Conservation (phyloP, 1,140 invertebrate species). For the Sycobia sp. region DNA sequence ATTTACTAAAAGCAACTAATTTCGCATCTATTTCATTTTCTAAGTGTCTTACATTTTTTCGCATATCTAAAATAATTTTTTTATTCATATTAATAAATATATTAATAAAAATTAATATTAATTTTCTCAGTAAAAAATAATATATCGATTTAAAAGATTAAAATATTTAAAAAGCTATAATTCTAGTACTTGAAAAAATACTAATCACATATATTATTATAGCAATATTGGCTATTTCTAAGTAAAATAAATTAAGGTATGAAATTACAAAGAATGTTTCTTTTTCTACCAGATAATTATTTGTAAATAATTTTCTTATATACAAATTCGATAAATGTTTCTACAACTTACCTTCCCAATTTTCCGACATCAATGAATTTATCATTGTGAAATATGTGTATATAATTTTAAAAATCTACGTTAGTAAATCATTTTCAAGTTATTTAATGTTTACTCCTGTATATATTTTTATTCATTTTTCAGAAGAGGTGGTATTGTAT, state of each 20-base stretch:
- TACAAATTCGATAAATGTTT: background rate
- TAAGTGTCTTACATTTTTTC: constrained; percentile 89
- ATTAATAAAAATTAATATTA: background rate
- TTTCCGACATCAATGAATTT: background rate
- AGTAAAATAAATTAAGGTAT: background rate
- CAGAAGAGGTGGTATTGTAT: no score
- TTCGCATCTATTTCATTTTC: constrained; percentile 98
- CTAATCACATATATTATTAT: background rate
- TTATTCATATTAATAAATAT: background rate
- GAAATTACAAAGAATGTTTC: no score
- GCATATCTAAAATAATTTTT: constrained; percentile 72
- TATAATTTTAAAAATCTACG: no score
- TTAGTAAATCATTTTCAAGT: no score
- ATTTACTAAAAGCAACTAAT: constrained; percentile 92
- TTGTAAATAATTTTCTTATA: background rate
- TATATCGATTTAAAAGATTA: background rate
- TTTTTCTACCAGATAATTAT: background rate
- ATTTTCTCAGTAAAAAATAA: background rate
- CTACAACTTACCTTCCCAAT: background rate
- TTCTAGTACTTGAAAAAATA: no score
- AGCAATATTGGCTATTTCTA: background rate
- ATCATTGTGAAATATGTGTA: background rate
- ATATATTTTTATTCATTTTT: no score
- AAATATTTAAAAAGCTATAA: background rate
- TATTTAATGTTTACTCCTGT: no score